phyloP scores from a whole-genome alignment of 2,888 invertebrate species.

The Trissolcus brochymenae region DNA sequence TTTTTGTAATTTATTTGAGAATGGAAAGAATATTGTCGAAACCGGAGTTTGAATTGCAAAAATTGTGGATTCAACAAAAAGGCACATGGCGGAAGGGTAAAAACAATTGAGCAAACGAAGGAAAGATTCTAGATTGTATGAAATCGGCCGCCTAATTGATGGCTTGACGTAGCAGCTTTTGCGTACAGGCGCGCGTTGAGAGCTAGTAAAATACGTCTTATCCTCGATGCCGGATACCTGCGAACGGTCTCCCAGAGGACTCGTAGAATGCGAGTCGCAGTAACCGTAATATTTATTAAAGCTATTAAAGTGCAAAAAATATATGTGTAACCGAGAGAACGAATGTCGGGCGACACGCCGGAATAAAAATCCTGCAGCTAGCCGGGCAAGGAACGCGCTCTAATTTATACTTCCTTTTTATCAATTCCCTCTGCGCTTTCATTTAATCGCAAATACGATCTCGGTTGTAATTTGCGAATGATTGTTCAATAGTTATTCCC shows the following conservation, averaged over 20 bases:
- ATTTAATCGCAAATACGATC: conserved; percentile 8
- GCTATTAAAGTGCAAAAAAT: conserved; percentile 19
- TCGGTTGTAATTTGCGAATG: too few relatives aligned
- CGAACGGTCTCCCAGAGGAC: conserved; percentile 16
- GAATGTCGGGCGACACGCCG: conserved; percentile 4
- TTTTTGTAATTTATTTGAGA: too few relatives aligned
- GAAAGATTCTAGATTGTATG: too few relatives aligned
- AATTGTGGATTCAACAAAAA: too few relatives aligned
- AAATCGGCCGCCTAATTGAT: too few relatives aligned
- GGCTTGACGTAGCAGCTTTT: too few relatives aligned
- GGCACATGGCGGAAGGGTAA: too few relatives aligned
- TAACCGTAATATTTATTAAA: conserved; percentile 27
- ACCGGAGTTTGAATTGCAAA: too few relatives aligned
- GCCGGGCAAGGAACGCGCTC: not conserved
- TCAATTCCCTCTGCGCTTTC: conserved; percentile 1
- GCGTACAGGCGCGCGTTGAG: not conserved
- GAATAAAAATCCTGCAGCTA: conserved; percentile 14
- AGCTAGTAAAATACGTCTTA: conserved; percentile 1
- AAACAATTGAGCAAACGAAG: too few relatives aligned
- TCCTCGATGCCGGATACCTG: not conserved
- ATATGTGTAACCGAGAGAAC: conserved; percentile 7
- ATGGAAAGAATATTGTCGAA: too few relatives aligned
- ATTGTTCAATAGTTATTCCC: too few relatives aligned
- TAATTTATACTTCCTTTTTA: conserved; percentile 15
- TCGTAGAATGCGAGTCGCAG: conserved; percentile 9